Evolutionary conservation across 2,888 invertebrate genomes (phyloP), one percentile per base, ranked within the genome.

Genomic region (Eilema depressum): DNA sequence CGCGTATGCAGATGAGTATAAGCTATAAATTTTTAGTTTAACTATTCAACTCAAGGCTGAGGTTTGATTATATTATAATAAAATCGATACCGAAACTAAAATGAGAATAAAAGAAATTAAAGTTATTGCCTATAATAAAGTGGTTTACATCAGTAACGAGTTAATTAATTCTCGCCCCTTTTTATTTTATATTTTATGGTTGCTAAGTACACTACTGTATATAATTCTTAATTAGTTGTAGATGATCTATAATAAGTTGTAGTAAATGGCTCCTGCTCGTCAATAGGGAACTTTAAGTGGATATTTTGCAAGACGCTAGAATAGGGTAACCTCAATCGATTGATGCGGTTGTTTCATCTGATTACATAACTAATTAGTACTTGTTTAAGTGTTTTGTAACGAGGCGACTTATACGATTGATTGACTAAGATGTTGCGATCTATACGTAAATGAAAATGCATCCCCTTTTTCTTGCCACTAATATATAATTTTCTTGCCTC

Each of bases 281-380:
- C 72, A 63, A 57, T 74, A 73, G 66, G 59, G 25, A 73, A 41
- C 57, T 71, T 53, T 68, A 41, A 53, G 66, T 66, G 59, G 71
- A 66, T 30, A 66, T 75, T 78, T 82, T 75, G 77, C 72, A 80
- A 77, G 25, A 47, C 37, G 77, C 59, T 80, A 73, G 67, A 84
- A 79, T 78, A 82, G 74, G 68, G 72, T 68, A 79, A 82, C 77
- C 73, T 78, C 74, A 83, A 83, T 47, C 47, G 82, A 83, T 78
- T 69, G 71, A 83, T 76, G 67, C 70, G 67, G 75, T 77, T 68
- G 70, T 73, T 77, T 70, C 53, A 72, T 23, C 59, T 70, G 65
- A 85, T 90, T 89, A 85, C 84, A 82, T 83, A 84, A 84, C 70
- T 80, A 84, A 88, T 91, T 87, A 88, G 80, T 75, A 69, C 66